Evolutionary conservation across 1,140 invertebrate genomes (phyloP).

Genomic region (Procambarus virginalis): DNA sequence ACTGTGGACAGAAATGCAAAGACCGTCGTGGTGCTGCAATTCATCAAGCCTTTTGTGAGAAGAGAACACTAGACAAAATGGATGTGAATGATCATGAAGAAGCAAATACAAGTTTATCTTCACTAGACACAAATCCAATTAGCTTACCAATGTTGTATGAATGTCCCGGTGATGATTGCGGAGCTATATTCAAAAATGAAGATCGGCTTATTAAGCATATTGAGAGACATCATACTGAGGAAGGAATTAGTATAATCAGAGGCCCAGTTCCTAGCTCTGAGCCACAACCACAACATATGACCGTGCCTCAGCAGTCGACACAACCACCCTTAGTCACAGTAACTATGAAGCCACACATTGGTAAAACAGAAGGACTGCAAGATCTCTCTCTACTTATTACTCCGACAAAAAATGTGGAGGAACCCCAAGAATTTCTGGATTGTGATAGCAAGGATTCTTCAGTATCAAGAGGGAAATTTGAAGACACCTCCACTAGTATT

Average conservation of each 20-base stretch:
- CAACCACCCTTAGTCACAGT: constrained; percentile 44
- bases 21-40: constrained; percentile 45
- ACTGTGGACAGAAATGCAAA: constrained; percentile 57
- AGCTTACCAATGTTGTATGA: constrained; percentile 23
- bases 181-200: constrained; percentile 56
- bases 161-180: constrained; percentile 52
- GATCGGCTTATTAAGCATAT: constrained; percentile 34
- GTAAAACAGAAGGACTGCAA: constrained; percentile 55
- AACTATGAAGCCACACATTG: constrained; percentile 57
- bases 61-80: not conserved
- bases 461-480: not conserved
- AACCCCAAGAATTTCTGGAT: not conserved
- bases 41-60: constrained; percentile 54
- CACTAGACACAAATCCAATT: not conserved
- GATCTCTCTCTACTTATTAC: constrained; percentile 59
- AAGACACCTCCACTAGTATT: constrained; percentile 23
- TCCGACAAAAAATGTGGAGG: constrained; percentile 28
- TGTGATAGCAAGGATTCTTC: constrained; percentile 5
- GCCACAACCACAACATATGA: not conserved
- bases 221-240: constrained; percentile 41
- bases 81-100: not conserved
- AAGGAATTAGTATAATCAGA: constrained; percentile 2
- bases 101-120: not conserved
- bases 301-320: constrained; percentile 1
- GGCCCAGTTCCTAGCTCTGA: not conserved